These are phyloP conservation scores for Hippocampus comes DNA, from an alignment of 2,113 vertebrate genomes.

Conservation along the genomic window DNA sequence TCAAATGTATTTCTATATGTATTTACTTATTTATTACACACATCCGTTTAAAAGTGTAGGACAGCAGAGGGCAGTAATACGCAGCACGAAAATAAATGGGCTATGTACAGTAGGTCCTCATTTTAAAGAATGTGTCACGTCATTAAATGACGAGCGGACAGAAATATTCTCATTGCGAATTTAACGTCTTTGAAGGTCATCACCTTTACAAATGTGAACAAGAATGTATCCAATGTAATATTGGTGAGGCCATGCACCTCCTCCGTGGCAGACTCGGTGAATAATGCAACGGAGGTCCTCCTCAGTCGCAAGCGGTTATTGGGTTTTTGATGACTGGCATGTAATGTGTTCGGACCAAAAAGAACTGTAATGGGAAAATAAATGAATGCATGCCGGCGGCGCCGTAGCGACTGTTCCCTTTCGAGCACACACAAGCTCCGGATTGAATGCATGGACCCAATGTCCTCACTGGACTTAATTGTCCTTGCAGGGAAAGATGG, in stretches of 20 bases:
- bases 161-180: neutral
- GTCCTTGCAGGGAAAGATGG: conserved; percentile 80
- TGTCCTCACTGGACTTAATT: conserved; percentile 7
- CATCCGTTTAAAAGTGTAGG: neutral
- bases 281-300: neutral
- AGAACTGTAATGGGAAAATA: neutral
- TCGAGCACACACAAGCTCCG: neutral
- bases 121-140: neutral
- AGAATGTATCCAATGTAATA: neutral
- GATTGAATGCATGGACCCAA: neutral
- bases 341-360: neutral
- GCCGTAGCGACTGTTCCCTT: neutral
- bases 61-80: conserved; percentile 51
- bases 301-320: neutral
- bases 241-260: neutral
- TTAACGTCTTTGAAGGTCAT: neutral
- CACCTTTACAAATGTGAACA: neutral
- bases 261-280: neutral
- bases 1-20: neutral
- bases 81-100: conserved; percentile 2
- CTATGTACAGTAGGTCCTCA: neutral
- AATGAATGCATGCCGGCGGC: neutral
- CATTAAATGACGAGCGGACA: neutral
- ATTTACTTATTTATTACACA: neutral
- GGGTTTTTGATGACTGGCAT: conserved; percentile 13